A percentile compares a stretch with the other conserved stretches of the same genome.
phyloP scores from a whole-genome alignment of 2,113 vertebrate genomes.

The Aptenodytes forsteri region DNA sequence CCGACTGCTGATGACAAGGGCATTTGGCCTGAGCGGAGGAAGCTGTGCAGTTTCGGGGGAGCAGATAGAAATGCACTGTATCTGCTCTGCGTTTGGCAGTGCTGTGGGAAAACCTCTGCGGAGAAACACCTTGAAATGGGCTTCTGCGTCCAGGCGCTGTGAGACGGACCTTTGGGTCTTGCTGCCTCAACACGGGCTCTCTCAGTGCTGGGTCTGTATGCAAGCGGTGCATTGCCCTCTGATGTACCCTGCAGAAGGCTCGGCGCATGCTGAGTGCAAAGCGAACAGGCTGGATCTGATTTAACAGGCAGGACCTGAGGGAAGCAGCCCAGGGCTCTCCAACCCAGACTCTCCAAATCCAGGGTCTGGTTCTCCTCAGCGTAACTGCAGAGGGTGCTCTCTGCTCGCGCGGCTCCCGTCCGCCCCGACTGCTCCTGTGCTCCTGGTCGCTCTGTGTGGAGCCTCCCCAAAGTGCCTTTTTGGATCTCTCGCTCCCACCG shows the following conservation, averaged over 20 bases:
- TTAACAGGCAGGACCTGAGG: neutral
- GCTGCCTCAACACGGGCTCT: accelerated
- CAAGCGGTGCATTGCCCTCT: accelerated
- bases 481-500: neutral
- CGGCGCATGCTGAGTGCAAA: accelerated
- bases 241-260: neutral
- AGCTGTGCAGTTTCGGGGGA: accelerated
- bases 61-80: accelerated
- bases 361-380: neutral
- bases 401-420: neutral
- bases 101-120: neutral
- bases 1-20: neutral
- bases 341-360: accelerated
- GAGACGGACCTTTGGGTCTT: neutral
- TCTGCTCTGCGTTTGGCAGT: neutral
- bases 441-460: neutral
- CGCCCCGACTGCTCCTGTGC: neutral
- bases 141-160: neutral
- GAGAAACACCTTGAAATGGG: neutral
- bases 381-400: neutral
- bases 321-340: neutral
- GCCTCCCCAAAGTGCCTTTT: conserved; percentile 31
- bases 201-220: accelerated
- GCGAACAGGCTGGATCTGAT: neutral
- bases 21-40: accelerated